A percentile compares a stretch with the other conserved stretches of the same genome.
Evolutionary conservation across 2,113 vertebrate genomes (phyloP).

Genomic region (Eira barbara): DNA sequence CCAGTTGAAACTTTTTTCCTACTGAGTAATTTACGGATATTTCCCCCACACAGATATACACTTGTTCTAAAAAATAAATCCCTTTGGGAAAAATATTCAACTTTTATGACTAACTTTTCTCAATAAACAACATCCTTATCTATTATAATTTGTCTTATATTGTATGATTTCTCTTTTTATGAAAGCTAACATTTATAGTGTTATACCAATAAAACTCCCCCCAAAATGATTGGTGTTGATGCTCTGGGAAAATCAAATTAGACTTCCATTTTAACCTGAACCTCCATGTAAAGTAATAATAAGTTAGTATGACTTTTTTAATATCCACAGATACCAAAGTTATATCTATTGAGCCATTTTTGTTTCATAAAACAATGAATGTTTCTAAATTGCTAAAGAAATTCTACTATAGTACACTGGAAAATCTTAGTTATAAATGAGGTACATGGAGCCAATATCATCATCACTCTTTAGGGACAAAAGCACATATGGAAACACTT

Average conservation of each 20-base stretch:
- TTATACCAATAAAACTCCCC: not conserved
- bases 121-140: not conserved
- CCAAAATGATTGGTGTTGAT: not conserved
- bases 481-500: conserved; percentile 70
- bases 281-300: not conserved
- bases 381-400: conserved; percentile 10
- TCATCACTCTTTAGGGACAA: conserved; percentile 68
- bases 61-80: not conserved
- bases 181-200: not conserved
- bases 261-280: not conserved
- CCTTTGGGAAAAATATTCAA: not conserved
- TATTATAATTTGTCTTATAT: not conserved
- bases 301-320: not conserved
- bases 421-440: conserved; percentile 41
- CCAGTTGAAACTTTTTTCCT: not conserved
- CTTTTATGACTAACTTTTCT: not conserved
- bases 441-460: conserved; percentile 22
- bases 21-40: not conserved
- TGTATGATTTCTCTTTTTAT: not conserved
- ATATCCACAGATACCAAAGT: not conserved
- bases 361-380: conserved; percentile 9
- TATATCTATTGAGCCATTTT: not conserved
- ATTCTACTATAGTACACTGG: not conserved
- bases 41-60: not conserved
- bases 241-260: not conserved